Evolutionary conservation across 2,888 invertebrate species (phyloP), one percentile per base, ranked within the genome.

Genomic region (Cosmia pyralina): DNA sequence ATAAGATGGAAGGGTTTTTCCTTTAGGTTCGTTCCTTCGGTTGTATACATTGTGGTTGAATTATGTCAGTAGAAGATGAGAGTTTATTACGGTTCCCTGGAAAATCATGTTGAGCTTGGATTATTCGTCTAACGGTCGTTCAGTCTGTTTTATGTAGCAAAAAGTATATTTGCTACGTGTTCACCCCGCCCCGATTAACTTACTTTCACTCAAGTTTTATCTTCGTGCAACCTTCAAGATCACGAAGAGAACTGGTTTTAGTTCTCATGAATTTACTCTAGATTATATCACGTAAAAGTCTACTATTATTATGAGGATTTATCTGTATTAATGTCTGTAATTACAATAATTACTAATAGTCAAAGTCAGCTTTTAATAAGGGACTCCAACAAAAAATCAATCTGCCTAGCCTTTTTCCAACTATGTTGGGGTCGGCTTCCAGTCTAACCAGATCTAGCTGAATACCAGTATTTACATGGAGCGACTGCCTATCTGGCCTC

Each of bases 171-270:
- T 72, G 76, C 78, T 79, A 73, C 85, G 76, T 79, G 82, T 82
- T 75, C 72, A 74, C 73, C 65, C 77, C 69, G 85, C 79, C 74
- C 83, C 76, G 82, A 85, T 87, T 80, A 76, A 75, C 82, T 85
- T 79, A 90, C 92, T 92, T 91, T 92, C 92, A 91, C 91, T 90
- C 73, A 85, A 77, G 75, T 77, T 87, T 86, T 91, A 89, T 90
- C 88, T 87, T 71, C 67, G 79, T 75, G 79, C 85, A 90, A 87
- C 88, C 90, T 90, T 90, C 90, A 85, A 83, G 79, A 88, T 88
- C 86, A 84, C 85, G 82, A 84, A 78, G 81, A 81, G 79, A 91
- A 90, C 91, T 82, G 87, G 90, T 90, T 90, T 88, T 67, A 57
- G 73, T 79, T 85, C 84, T 85, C 83, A 81, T 84, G 82, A 83